A percentile compares a stretch with the other conserved stretches of the same genome.
Conservation (phyloP, 2,888 invertebrate species). For the Tetanocera ferruginea region DNA sequence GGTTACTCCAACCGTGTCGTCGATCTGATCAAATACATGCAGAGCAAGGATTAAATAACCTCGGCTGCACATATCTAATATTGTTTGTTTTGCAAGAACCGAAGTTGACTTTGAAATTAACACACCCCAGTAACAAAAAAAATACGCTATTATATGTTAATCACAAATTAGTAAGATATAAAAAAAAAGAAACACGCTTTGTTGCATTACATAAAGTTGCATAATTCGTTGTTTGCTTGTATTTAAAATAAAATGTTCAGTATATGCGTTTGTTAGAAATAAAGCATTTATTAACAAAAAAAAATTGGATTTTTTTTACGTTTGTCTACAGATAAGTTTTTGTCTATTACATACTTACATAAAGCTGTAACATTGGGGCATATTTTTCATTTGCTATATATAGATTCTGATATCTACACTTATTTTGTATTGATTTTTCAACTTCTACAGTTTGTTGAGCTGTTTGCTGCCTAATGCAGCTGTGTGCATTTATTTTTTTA, state of each 20-base stretch:
- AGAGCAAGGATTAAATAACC: constrained; percentile 74
- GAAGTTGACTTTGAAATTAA: neutral
- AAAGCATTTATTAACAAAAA: constrained; percentile 4
- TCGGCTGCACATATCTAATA: neutral
- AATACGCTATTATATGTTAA: neutral
- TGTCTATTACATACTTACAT: too few relatives aligned
- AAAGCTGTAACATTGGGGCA: too few relatives aligned
- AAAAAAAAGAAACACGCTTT: neutral
- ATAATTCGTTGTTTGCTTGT: constrained; percentile 11
- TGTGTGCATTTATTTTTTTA: neutral
- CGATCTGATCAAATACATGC: constrained; percentile 96
- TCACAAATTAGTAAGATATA: neutral
- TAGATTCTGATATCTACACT: too few relatives aligned
- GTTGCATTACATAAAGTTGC: constrained; percentile 10
- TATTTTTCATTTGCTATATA: too few relatives aligned
- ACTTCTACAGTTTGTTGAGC: too few relatives aligned
- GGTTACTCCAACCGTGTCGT: constrained; percentile 98
- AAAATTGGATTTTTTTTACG: neutral
- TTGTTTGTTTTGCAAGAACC: neutral
- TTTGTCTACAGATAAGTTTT: too few relatives aligned
- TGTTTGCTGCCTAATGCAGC: neutral
- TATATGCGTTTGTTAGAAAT: neutral
- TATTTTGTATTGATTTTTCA: too few relatives aligned
- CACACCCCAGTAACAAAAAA: constrained; percentile 1
- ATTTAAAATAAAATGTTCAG: neutral